These are phyloP conservation scores for Bombus superbus DNA, from an alignment of 1,140 invertebrate species.

Conservation along the genomic window DNA sequence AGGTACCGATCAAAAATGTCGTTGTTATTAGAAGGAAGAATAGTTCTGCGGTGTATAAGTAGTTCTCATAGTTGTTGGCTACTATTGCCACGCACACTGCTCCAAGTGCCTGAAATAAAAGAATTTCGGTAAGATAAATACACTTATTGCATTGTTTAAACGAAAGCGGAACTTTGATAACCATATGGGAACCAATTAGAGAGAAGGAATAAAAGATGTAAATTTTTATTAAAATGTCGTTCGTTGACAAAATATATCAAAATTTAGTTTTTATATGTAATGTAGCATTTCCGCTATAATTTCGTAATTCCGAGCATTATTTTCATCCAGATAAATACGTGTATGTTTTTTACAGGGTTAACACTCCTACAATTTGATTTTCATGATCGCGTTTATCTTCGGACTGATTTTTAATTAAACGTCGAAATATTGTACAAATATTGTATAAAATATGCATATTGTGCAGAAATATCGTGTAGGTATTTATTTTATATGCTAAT, in stretches of 20 bases:
- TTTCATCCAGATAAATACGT: too few relatives aligned
- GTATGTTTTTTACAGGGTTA: not conserved
- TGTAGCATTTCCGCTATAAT: not conserved
- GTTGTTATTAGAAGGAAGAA: slow-evolving; percentile 89
- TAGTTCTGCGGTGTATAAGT: slow-evolving; percentile 79
- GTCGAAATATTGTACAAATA: not conserved
- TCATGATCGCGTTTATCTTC: not conserved
- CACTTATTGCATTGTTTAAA: not conserved
- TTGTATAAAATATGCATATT: not conserved
- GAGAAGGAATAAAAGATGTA: too few relatives aligned
- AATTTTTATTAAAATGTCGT: not conserved
- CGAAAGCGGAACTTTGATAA: not conserved
- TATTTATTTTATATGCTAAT: too few relatives aligned
- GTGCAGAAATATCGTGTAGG: too few relatives aligned
- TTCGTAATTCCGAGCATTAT: not conserved
- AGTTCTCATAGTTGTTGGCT: slow-evolving; percentile 83
- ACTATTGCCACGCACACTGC: slow-evolving; percentile 88
- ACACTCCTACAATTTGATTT: not conserved
- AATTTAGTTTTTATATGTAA: not conserved
- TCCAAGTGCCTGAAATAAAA: slow-evolving; percentile 86
- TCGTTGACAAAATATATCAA: not conserved
- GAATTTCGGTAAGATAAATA: not conserved
- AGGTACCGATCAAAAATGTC: slow-evolving; percentile 90
- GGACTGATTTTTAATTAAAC: not conserved
- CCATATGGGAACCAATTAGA: too few relatives aligned